These are phyloP conservation scores for Diadema setosum DNA, from an alignment of 35 echinoderm and acorn worm species.

Conservation along the genomic window DNA sequence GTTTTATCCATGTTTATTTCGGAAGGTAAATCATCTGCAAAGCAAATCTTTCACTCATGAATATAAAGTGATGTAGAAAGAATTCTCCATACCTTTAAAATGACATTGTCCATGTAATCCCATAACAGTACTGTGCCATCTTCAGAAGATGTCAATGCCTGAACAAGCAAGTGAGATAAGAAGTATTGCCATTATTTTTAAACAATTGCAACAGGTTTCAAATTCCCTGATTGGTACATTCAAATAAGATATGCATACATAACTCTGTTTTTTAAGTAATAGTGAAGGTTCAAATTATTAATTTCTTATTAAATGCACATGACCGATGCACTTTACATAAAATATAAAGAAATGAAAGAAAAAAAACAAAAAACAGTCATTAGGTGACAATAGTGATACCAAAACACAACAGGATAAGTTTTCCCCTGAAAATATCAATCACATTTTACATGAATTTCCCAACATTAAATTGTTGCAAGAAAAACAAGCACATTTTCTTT, in stretches of 20 bases:
- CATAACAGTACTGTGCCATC: conserved; percentile 78
- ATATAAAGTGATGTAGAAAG: too few relatives aligned
- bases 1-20: too few relatives aligned
- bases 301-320: neutral
- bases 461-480: neutral
- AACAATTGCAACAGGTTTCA: too few relatives aligned
- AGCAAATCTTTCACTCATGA: too few relatives aligned
- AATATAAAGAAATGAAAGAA: neutral
- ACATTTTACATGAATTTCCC: neutral
- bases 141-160: conserved; percentile 68
- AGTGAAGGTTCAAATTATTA: neutral
- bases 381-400: too few relatives aligned
- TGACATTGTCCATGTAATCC: conserved; percentile 72
- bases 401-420: too few relatives aligned
- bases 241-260: neutral
- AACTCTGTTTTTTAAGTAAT: neutral
- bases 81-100: conserved; percentile 64
- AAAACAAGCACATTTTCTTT: too few relatives aligned
- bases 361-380: neutral
- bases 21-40: too few relatives aligned
- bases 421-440: too few relatives aligned
- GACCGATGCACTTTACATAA: neutral
- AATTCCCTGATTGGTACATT: too few relatives aligned
- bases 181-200: too few relatives aligned
- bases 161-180: neutral